phyloP scores from a whole-genome alignment of 2,797 vertebrate species.

The Falco novaeseelandiae region DNA sequence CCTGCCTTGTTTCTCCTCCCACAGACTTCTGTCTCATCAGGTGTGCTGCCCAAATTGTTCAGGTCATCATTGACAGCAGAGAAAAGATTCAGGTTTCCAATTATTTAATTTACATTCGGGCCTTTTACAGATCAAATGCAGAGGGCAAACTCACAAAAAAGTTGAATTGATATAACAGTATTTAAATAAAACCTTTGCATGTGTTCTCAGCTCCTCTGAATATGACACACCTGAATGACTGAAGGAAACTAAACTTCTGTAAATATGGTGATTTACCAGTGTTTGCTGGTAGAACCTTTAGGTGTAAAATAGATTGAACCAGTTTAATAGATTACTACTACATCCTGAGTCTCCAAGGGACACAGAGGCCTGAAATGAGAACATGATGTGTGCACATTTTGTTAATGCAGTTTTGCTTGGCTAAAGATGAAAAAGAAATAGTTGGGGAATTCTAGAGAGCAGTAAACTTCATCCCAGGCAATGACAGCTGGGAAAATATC shows the following conservation, averaged over 20 bases:
- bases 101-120: not conserved
- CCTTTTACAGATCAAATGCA: not conserved
- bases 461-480: not conserved
- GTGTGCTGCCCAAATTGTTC: not conserved
- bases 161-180: not conserved
- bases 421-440: constrained; percentile 10
- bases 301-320: not conserved
- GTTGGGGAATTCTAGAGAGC: not conserved
- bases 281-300: not conserved
- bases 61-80: not conserved
- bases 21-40: not conserved
- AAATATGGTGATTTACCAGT: not conserved
- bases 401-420: not conserved
- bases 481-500: not conserved
- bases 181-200: not conserved
- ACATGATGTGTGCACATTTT: not conserved
- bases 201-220: not conserved
- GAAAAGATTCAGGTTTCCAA: not conserved
- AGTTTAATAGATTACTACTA: not conserved
- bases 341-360: not conserved
- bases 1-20: not conserved
- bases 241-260: not conserved
- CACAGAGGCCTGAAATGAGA: not conserved
- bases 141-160: not conserved
- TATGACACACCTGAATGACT: not conserved